Evolutionary conservation across 1,140 invertebrate species (phyloP).

Genomic region (Drosophila kurseongensis): DNA sequence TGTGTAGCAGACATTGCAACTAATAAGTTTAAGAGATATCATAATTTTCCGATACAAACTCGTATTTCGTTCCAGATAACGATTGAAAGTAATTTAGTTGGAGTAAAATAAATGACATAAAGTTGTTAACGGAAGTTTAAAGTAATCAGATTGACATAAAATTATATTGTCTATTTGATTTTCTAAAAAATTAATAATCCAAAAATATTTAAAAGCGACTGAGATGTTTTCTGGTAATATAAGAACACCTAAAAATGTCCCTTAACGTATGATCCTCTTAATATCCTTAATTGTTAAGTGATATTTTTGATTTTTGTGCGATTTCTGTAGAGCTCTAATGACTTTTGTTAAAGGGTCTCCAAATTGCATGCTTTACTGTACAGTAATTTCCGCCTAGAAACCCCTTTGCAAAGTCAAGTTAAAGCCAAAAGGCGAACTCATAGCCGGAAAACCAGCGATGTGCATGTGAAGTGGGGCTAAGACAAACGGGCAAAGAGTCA

Average conservation of each 20-base stretch:
- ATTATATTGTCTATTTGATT: too few relatives aligned
- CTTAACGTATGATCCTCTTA: too few relatives aligned
- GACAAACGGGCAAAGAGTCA: constrained; percentile 61
- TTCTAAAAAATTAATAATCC: background rate
- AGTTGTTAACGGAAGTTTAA: too few relatives aligned
- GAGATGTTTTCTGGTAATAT: too few relatives aligned
- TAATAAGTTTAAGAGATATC: constrained; percentile 36
- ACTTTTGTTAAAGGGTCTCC: too few relatives aligned
- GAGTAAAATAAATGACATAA: too few relatives aligned
- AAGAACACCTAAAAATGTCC: too few relatives aligned
- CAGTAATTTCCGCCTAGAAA: constrained; percentile 7
- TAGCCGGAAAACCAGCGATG: constrained; percentile 45
- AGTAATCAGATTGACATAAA: too few relatives aligned
- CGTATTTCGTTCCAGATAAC: background rate
- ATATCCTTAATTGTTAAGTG: too few relatives aligned
- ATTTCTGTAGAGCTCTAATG: too few relatives aligned
- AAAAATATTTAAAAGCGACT: background rate
- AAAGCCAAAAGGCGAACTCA: constrained; percentile 46
- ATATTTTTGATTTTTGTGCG: too few relatives aligned
- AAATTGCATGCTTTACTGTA: background rate
- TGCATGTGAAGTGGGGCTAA: constrained; percentile 61
- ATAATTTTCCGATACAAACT: constrained; percentile 23
- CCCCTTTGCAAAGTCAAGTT: constrained; percentile 16
- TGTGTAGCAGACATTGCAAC: constrained; percentile 20
- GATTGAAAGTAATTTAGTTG: background rate